Percentiles rank a stretch among this genome's conserved stretches.
Conservation (phyloP, 2,888 invertebrate genomes). For the Sesia apiformis region DNA sequence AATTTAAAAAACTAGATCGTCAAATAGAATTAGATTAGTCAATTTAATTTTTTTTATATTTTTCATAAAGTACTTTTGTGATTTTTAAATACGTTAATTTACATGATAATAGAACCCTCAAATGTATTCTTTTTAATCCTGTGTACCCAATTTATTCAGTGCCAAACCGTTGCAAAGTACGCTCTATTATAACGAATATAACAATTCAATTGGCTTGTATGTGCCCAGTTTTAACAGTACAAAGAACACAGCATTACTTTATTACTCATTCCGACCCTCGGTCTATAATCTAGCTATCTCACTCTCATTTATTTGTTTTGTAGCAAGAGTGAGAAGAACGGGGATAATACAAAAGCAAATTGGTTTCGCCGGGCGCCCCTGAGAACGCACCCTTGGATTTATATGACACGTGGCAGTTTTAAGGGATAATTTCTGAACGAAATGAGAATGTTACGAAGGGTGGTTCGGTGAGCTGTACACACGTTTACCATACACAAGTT, state of each 20-base stretch:
- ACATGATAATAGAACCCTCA: neutral
- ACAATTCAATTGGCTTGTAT: neutral
- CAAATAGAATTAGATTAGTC: too few relatives aligned
- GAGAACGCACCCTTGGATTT: conserved; percentile 40
- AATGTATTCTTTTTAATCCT: neutral
- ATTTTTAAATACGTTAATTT: neutral
- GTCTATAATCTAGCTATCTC: neutral
- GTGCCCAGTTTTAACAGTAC: neutral
- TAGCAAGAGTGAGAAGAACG: neutral
- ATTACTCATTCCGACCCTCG: conserved; percentile 25
- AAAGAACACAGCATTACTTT: conserved; percentile 20
- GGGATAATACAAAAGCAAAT: conserved; percentile 42
- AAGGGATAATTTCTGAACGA: conserved; percentile 34
- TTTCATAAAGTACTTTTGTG: neutral
- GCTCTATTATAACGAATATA: neutral
- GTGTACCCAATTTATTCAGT: neutral
- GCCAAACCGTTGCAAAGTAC: neutral
- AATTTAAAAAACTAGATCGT: too few relatives aligned
- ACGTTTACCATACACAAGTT: neutral
- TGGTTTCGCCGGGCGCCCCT: conserved; percentile 45
- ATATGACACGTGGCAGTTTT: conserved; percentile 53
- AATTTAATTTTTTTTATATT: too few relatives aligned
- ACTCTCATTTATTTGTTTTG: neutral
- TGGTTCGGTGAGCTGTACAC: neutral
- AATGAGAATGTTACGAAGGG: conserved; percentile 14